Percentiles rank a stretch among this genome's conserved stretches.
phyloP scores from a whole-genome alignment of 1,140 invertebrate genomes.

The Uloborus diversus region DNA sequence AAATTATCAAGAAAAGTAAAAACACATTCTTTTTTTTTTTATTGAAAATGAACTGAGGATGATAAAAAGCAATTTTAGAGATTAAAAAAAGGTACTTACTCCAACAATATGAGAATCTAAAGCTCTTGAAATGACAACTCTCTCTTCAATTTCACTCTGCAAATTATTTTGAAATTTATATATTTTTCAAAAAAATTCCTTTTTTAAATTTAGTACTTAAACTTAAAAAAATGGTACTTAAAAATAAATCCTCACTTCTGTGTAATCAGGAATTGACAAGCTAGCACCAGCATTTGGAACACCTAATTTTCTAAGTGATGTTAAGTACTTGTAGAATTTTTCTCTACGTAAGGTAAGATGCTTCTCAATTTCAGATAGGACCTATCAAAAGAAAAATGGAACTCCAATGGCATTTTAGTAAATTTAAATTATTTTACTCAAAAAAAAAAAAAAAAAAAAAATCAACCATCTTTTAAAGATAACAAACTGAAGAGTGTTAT shows the following conservation, averaged over 20 bases:
- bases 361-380: constrained; percentile 50
- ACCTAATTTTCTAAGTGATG: constrained; percentile 16
- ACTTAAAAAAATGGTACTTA: no score
- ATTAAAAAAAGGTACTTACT: constrained; percentile 16
- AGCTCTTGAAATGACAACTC: constrained; percentile 35
- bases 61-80: neutral
- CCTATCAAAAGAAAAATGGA: constrained; percentile 14
- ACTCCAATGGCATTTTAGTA: no score
- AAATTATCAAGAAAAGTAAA: no score
- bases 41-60: no score
- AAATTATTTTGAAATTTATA: neutral
- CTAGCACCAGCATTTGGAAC: constrained; percentile 45
- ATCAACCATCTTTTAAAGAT: neutral
- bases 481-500: neutral
- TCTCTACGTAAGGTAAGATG: constrained; percentile 16
- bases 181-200: no score
- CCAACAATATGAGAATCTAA: constrained; percentile 45
- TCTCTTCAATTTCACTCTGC: constrained; percentile 13
- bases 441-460: neutral
- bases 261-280: constrained; percentile 39
- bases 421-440: no score
- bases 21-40: no score
- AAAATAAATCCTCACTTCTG: no score
- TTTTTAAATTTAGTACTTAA: no score
- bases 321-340: constrained; percentile 31